Evolutionary conservation across 2,113 vertebrate genomes (phyloP).

Genomic region (Ameiurus melas): DNA sequence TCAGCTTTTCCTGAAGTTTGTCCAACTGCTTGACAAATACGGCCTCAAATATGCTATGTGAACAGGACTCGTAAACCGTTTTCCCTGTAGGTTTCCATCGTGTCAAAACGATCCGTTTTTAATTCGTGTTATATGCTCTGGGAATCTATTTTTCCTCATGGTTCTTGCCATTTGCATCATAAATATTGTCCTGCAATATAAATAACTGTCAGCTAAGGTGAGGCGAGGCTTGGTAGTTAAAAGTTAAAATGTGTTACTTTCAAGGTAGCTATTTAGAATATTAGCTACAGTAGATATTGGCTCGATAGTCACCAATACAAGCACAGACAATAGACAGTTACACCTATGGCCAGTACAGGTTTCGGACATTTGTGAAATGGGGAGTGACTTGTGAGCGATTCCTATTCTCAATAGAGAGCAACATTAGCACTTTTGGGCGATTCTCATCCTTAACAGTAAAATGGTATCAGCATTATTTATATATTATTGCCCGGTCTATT

Average conservation of each 20-base stretch:
- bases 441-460: neutral
- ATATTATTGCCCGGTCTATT: neutral
- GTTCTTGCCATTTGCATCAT: neutral
- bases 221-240: neutral
- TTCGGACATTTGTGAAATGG: neutral
- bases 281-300: neutral
- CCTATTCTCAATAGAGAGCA: neutral
- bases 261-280: neutral
- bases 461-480: neutral
- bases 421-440: neutral
- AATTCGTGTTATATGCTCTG: neutral
- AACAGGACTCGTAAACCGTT: neutral
- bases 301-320: neutral
- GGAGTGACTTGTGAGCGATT: neutral
- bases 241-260: neutral
- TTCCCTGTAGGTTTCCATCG: neutral
- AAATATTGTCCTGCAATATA: neutral
- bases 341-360: neutral
- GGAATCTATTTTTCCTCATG: neutral
- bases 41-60: neutral
- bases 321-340: neutral
- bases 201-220: neutral
- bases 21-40: constrained; percentile 5
- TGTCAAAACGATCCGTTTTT: neutral
- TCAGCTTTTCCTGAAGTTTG: neutral